Base-by-base conservation (phyloP, 2,888 invertebrate genomes). In the Seira ritae region DNA sequence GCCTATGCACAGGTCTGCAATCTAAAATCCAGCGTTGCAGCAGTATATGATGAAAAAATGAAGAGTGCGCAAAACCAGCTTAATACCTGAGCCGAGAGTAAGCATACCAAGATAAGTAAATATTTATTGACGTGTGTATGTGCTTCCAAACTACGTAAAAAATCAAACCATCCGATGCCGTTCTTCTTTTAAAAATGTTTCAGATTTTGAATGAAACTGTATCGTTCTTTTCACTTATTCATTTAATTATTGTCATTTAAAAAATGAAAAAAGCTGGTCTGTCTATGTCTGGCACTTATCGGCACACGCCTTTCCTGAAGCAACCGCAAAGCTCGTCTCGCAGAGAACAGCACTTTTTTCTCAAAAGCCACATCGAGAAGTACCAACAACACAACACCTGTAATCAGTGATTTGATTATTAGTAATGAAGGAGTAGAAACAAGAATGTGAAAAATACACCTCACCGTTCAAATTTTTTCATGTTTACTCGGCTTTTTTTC, bases 391-490 rank as follows among this genome's bases (percentile, higher is more conserved):
- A 31, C 23, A 23, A 75, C 74, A 22, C 70, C 83, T 84, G 79
- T 79, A 84, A 84, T 84, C 79, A 84, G 74, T 70, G 83, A 78
- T 84, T n/a, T 55, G 6, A 55, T 55, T 55, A 55, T 17, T 84
- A 74, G 74, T 84, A 84, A 84, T 79, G 72, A 75, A 79, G 75
- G 78, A 75, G 74, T 79, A 71, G 79, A 67, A 70, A 79, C 74
- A 78, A 65, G 66, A 69, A 77, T 73, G 62, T 65, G 73, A 78
- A 83, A 76, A 75, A 17, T 55, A 55, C n/a, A 55, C 55, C 55
- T 55, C 55, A n/a, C 8, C 60, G 67, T 37, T 37, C 67, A 76
- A 76, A 70, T 42, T 69, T 77, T 75, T 75, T 66, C 60, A 68
- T 76, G 72, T 76, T 17, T 19, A 31, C 60, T 31, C 50, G 1